Conservation (phyloP, 53 echinoderm and acorn worm genomes). For the Arbacia lixula region DNA sequence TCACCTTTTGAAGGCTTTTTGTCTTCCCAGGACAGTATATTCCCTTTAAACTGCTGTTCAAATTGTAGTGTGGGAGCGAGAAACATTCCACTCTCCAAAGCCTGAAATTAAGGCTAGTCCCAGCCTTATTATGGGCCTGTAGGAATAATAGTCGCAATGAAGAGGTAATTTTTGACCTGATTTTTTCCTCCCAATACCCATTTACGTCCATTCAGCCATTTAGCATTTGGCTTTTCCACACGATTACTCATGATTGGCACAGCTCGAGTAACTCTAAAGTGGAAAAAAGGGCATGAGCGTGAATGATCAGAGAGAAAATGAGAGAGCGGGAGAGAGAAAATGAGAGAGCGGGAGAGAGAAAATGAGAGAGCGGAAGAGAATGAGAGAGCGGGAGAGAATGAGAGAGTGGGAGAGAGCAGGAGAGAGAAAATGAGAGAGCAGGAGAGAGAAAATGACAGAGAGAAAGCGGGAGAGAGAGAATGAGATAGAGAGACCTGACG, state of each 20-base stretch:
- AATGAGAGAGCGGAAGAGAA: background rate
- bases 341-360: background rate
- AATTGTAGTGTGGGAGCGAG: no score
- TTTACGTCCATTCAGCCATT: background rate
- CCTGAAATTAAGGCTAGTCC: no score
- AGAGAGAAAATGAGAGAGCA: no score
- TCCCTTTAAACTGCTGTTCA: no score
- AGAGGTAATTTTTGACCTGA: slow-evolving; percentile 20
- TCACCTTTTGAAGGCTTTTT: no score
- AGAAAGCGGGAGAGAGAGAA: background rate
- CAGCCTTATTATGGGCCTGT: no score
- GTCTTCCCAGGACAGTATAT: no score
- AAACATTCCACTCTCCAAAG: no score
- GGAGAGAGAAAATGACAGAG: background rate
- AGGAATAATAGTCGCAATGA: no score
- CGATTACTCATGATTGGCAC: background rate
- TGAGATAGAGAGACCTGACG: background rate
- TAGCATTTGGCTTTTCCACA: background rate
- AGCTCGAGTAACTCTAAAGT: background rate
- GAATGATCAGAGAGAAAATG: background rate
- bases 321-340: background rate
- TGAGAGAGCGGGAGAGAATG: background rate
- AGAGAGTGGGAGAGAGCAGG: background rate
- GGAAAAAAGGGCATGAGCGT: background rate
- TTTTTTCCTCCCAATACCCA: no score